Base-by-base conservation (phyloP, 1,140 invertebrate species). In the Drosophila auraria region DNA sequence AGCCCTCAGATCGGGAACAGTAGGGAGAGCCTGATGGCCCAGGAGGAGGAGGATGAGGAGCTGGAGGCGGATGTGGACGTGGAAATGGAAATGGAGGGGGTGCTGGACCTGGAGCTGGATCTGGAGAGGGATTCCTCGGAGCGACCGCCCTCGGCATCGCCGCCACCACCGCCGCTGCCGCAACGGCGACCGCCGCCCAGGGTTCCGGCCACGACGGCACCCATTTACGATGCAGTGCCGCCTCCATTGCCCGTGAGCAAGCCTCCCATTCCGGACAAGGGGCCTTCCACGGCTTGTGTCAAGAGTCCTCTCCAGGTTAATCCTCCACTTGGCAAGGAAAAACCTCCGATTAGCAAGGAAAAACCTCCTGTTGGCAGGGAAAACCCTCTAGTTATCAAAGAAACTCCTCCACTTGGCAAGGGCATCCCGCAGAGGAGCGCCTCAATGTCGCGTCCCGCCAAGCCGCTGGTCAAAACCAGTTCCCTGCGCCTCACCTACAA, bases 401-500 rank as follows among this genome's bases (percentile, higher is more conserved):
- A 54, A 23, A 40, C n/a, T 1, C 40, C 27, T 30, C 12, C 20
- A 47, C 65, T 11, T 23, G 54, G 54, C 20, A 15, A 20, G n/a
- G 5, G 47, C 51, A 1, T 79, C n/a, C 75, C 78, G 9, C 89
- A 81, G 61, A 89, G 78, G 36, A 93, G 73, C 68, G 76, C 60
- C 45, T 92, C 76, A 17, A 93, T 84, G 83, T 78, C 77, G 61
- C 83, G 86, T 5, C 73, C 84, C 0, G 40, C 72, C 5, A 91
- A 89, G 58, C 91, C 91, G 20, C 51, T 92, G 64, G 91, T 92
- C 0, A 92, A 92, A 57, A 92, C 91, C 44, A 79, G 86, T 23
- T 92, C 91, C 14, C 60, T 92, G 53, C 77, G 91, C 23, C 71
- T 92, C 47, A 87, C 89, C 60, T 92, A 91, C 78, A 89, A 77